Percentiles rank a stretch among this genome's conserved stretches.
Evolutionary conservation across 2,888 invertebrate species (phyloP).

Genomic region (Drosophila setosimentum): DNA sequence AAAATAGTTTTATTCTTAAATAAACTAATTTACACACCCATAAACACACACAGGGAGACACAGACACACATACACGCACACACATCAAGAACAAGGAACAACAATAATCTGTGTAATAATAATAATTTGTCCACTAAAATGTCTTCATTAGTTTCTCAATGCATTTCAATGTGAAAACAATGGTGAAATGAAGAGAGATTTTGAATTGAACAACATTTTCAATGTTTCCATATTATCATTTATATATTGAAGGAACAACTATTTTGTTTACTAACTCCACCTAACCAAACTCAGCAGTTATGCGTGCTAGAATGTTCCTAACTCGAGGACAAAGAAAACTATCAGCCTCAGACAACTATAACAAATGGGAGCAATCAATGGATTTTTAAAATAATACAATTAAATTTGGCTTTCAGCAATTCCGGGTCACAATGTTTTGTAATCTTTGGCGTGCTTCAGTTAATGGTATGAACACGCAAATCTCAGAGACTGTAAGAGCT

Average conservation of each 20-base stretch:
- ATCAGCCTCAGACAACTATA: neutral
- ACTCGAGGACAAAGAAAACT: too few relatives aligned
- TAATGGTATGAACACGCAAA: too few relatives aligned
- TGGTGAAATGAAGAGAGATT: neutral
- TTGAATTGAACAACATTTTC: neutral
- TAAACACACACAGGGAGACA: neutral
- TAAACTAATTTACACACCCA: neutral
- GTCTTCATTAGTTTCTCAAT: neutral
- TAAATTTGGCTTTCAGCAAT: fast-evolving
- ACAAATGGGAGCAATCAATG: neutral
- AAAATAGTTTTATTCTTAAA: constrained; percentile 2
- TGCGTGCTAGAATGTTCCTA: too few relatives aligned
- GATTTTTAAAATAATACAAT: fast-evolving
- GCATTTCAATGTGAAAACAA: neutral
- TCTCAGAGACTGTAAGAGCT: too few relatives aligned
- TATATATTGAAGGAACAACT: too few relatives aligned
- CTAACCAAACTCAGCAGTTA: neutral
- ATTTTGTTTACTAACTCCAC: neutral
- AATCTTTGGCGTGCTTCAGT: too few relatives aligned
- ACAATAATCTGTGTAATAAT: neutral
- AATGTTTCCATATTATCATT: too few relatives aligned
- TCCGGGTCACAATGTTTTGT: too few relatives aligned
- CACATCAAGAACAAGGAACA: neutral
- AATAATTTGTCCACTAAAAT: neutral
- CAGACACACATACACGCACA: neutral